A percentile compares a stretch with the other conserved stretches of the same genome.
These are phyloP conservation scores for Callimorpha dominula DNA, from an alignment of 2,888 invertebrate genomes.

Conservation along the genomic window DNA sequence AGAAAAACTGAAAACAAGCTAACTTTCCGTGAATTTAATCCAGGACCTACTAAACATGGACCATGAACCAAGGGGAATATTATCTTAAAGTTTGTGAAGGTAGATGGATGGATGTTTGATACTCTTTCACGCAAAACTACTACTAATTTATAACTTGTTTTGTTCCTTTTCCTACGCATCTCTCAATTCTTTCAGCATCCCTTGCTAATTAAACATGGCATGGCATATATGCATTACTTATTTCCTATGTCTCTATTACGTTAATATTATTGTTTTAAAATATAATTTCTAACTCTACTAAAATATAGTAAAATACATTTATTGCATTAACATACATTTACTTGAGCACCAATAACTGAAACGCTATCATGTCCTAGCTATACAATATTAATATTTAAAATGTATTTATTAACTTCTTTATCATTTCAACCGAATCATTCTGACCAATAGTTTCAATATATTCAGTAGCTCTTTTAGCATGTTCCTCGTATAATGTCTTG, in stretches of 20 bases:
- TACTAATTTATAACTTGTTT: not conserved
- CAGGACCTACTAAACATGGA: no score
- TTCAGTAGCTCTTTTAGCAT: conserved; percentile 74
- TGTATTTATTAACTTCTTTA: conserved; percentile 79
- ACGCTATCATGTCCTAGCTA: no score
- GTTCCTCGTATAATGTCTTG: conserved; percentile 75
- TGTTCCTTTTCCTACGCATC: no score
- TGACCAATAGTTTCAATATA: conserved; percentile 75
- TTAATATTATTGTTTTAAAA: not conserved
- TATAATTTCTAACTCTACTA: not conserved
- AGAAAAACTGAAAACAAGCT: not conserved
- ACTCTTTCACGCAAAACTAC: no score
- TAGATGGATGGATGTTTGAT: no score
- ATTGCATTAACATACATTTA: not conserved
- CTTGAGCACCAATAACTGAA: not conserved
- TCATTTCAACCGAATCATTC: conserved; percentile 81
- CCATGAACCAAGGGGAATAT: no score
- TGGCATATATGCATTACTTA: not conserved
- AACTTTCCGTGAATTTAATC: no score
- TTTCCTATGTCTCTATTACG: not conserved
- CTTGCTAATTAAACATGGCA: not conserved
- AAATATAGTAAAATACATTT: not conserved
- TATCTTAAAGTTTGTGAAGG: no score
- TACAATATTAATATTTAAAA: conserved; percentile 53
- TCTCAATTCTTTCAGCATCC: not conserved